Percentiles rank a stretch among this genome's conserved stretches.
These are phyloP conservation scores for Venturia canescens DNA, from an alignment of 1,140 invertebrate genomes.

Conservation along the genomic window DNA sequence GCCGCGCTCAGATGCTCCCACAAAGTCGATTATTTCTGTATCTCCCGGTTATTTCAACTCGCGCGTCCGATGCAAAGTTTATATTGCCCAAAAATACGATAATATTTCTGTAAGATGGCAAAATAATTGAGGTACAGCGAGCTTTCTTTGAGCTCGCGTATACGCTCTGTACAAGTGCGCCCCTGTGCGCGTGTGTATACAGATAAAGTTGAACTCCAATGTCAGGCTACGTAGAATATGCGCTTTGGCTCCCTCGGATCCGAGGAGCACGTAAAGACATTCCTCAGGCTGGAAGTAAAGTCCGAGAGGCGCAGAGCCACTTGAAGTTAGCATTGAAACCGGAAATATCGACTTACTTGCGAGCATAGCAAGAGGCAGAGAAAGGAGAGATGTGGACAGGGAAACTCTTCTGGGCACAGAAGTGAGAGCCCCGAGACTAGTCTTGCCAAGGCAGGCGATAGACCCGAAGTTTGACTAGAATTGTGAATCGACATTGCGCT, in stretches of 20 bases:
- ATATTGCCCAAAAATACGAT: no score
- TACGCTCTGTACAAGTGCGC: no score
- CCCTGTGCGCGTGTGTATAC: not conserved
- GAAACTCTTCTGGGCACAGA: not conserved
- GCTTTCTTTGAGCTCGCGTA: no score
- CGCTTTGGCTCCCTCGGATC: conserved; percentile 3
- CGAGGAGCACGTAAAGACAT: conserved; percentile 24
- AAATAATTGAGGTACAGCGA: no score
- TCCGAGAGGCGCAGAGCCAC: conserved; percentile 12
- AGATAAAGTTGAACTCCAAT: not conserved
- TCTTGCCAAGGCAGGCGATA: conserved; percentile 25
- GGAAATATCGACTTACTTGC: conserved; percentile 28
- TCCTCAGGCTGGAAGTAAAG: conserved; percentile 15
- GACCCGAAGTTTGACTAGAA: conserved; percentile 29
- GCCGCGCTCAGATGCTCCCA: no score
- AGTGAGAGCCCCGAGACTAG: conserved; percentile 1
- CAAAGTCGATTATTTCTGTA: no score
- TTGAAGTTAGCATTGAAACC: conserved; percentile 32
- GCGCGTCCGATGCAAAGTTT: no score
- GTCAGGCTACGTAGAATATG: conserved; percentile 4
- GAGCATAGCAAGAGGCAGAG: not conserved
- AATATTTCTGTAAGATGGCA: no score
- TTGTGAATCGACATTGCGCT: conserved; percentile 29
- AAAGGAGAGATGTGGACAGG: not conserved
- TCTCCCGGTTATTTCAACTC: no score